These are phyloP conservation scores for Hippopotamus amphibius DNA, from an alignment of 2,113 vertebrate genomes.

Conservation along the genomic window DNA sequence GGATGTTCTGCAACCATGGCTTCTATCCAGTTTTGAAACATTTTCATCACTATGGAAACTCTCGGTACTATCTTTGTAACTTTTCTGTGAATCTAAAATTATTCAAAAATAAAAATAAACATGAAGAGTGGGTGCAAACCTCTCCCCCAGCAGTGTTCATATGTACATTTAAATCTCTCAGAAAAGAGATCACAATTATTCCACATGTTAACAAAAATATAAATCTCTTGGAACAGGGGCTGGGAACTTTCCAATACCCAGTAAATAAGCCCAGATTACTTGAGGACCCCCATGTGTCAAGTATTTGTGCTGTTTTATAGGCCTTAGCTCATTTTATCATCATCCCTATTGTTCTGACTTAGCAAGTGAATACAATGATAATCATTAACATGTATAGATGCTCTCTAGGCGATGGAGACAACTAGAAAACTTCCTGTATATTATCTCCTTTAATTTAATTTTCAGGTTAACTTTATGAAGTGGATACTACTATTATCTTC, in stretches of 20 bases:
- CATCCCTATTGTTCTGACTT: not conserved
- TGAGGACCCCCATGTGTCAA: not conserved
- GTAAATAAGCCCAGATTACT: not conserved
- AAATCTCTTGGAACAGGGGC: not conserved
- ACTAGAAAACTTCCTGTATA: not conserved
- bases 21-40: not conserved
- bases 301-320: not conserved
- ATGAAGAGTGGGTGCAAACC: not conserved
- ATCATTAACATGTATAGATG: not conserved
- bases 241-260: not conserved
- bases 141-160: not conserved
- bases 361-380: not conserved
- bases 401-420: not conserved
- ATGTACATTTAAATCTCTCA: not conserved
- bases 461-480: not conserved
- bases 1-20: not conserved
- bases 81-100: not conserved
- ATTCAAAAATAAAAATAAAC: not conserved
- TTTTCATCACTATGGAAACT: not conserved
- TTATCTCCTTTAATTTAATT: not conserved
- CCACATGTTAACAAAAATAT: not conserved
- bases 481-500: not conserved
- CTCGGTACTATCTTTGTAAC: not conserved
- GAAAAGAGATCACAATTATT: not conserved
- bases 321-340: not conserved